These are phyloP conservation scores for Teleopsis dalmanni DNA, from an alignment of 1,140 invertebrate genomes.

Conservation along the genomic window DNA sequence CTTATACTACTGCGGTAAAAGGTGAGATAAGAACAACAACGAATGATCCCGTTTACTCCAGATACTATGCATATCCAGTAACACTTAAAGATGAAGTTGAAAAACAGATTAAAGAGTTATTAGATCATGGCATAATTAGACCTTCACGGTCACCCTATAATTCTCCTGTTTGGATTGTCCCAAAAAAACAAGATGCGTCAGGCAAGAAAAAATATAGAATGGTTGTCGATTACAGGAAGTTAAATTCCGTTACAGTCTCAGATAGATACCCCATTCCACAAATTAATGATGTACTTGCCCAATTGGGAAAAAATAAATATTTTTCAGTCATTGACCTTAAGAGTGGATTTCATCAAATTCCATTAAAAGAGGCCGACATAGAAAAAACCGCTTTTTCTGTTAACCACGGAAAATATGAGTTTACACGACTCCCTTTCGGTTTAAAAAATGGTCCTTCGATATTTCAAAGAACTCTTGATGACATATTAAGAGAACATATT, in stretches of 20 bases:
- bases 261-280: conserved; percentile 48
- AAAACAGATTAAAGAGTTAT: conserved; percentile 24
- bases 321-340: conserved; percentile 46
- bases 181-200: conserved; percentile 12
- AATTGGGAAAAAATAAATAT: conserved; percentile 33
- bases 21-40: conserved; percentile 10
- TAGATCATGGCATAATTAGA: conserved; percentile 27
- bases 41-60: conserved; percentile 13
- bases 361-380: conserved; percentile 23
- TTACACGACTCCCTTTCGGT: neutral
- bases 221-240: conserved; percentile 33
- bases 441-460: neutral
- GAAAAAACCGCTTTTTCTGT: conserved; percentile 42
- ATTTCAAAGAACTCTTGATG: conserved; percentile 1
- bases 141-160: conserved; percentile 22
- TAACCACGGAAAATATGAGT: conserved; percentile 4
- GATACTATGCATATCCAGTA: conserved; percentile 20
- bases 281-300: conserved; percentile 45
- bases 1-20: conserved; percentile 6
- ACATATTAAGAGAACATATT: neutral
- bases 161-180: conserved; percentile 17
- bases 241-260: conserved; percentile 31
- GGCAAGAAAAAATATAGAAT: conserved; percentile 33
- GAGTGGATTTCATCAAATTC: conserved; percentile 47
- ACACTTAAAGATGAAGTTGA: conserved; percentile 21